Evolutionary conservation across 2,113 vertebrate species (phyloP).

Genomic region (Progne subis): DNA sequence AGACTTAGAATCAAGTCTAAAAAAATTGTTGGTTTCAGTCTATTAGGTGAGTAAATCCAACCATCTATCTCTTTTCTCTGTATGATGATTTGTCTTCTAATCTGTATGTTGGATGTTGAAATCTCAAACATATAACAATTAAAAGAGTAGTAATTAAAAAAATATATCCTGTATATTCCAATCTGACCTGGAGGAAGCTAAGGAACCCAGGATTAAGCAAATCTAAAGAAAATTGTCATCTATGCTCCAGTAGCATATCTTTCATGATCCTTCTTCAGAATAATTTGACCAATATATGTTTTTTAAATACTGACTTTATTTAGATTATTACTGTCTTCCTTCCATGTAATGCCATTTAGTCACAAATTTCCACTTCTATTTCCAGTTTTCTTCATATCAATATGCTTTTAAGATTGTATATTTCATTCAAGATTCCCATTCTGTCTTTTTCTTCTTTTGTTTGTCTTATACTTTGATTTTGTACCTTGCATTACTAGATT

Average conservation of each 20-base stretch:
- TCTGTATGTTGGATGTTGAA: not conserved
- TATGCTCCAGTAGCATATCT: not conserved
- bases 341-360: not conserved
- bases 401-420: not conserved
- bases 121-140: not conserved
- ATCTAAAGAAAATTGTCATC: not conserved
- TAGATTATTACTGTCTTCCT: not conserved
- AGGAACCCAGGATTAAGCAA: not conserved
- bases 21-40: not conserved
- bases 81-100: not conserved
- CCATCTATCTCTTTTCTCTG: not conserved
- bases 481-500: not conserved
- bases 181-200: not conserved
- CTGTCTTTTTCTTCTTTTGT: not conserved
- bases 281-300: not conserved
- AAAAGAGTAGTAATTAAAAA: not conserved
- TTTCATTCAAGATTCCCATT: not conserved
- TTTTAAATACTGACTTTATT: not conserved
- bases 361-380: not conserved
- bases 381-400: not conserved
- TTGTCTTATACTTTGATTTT: not conserved
- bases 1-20: not conserved
- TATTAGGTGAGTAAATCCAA: not conserved
- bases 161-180: fast-evolving
- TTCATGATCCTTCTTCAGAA: not conserved